A percentile compares a stretch with the other conserved stretches of the same genome.
Conservation (phyloP, 2,888 invertebrate species). For the Gisinianus flammeolus region DNA sequence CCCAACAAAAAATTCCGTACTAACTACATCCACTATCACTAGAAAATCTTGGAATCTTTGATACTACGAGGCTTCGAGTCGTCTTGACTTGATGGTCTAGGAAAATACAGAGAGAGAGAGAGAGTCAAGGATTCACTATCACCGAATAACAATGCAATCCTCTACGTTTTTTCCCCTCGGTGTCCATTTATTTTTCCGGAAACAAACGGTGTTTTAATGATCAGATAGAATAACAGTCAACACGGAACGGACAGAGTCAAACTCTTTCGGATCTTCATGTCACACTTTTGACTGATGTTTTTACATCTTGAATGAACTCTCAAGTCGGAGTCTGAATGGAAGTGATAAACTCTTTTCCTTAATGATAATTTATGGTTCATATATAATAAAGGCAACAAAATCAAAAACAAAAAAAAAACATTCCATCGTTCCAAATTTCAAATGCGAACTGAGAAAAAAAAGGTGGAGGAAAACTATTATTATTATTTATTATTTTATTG, state of each 20-base stretch:
- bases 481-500: neutral
- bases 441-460: neutral
- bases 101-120: neutral
- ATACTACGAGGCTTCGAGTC: neutral
- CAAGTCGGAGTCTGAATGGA: neutral
- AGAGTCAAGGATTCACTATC: neutral
- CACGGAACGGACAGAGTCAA: too few relatives aligned
- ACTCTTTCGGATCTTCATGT: neutral
- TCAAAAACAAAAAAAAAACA: neutral
- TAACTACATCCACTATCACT: neutral
- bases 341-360: too few relatives aligned
- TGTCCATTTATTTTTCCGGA: slow-evolving; percentile 8
- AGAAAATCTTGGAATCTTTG: neutral
- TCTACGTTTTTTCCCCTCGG: too few relatives aligned
- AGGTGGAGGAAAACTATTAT: neutral
- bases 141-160: too few relatives aligned
- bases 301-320: neutral
- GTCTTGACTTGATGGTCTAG: neutral
- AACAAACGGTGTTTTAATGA: slow-evolving; percentile 18
- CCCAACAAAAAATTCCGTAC: neutral
- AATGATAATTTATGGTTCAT: slow-evolving; percentile 1
- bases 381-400: neutral
- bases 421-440: neutral
- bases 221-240: too few relatives aligned
- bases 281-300: neutral